phyloP scores from a whole-genome alignment of 2,113 vertebrate genomes.

The Crocuta crocuta region DNA sequence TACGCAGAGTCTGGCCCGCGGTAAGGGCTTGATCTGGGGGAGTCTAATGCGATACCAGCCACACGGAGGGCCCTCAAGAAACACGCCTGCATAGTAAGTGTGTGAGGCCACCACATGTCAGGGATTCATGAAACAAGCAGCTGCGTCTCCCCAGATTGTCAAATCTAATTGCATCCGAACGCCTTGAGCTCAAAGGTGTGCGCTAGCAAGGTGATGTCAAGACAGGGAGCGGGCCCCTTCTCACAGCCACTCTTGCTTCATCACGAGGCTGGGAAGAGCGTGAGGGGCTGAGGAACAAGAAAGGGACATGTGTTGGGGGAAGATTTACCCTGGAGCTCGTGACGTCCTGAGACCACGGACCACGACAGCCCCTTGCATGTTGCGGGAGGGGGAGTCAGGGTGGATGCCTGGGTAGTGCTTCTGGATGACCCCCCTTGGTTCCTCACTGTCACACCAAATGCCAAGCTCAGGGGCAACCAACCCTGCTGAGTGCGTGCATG shows the following conservation, averaged over 20 bases:
- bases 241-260: neutral
- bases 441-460: neutral
- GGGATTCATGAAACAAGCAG: neutral
- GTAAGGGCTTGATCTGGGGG: neutral
- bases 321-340: neutral
- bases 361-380: fast-evolving
- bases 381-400: neutral
- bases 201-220: fast-evolving
- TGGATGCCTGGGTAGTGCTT: neutral
- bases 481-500: neutral
- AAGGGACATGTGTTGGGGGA: neutral
- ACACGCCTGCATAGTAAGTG: fast-evolving
- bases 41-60: neutral
- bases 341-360: neutral
- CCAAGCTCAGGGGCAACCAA: neutral
- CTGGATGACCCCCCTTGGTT: neutral
- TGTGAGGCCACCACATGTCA: fast-evolving
- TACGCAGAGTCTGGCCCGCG: fast-evolving
- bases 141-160: fast-evolving
- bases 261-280: too few species aligned
- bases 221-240: fast-evolving
- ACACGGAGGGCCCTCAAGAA: fast-evolving
- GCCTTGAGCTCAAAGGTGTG: neutral
- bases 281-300: neutral
- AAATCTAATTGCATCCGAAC: fast-evolving